Evolutionary conservation across 2,113 vertebrate genomes (phyloP), one percentile per base, ranked within the genome.

Genomic region (Nettapus auritus): DNA sequence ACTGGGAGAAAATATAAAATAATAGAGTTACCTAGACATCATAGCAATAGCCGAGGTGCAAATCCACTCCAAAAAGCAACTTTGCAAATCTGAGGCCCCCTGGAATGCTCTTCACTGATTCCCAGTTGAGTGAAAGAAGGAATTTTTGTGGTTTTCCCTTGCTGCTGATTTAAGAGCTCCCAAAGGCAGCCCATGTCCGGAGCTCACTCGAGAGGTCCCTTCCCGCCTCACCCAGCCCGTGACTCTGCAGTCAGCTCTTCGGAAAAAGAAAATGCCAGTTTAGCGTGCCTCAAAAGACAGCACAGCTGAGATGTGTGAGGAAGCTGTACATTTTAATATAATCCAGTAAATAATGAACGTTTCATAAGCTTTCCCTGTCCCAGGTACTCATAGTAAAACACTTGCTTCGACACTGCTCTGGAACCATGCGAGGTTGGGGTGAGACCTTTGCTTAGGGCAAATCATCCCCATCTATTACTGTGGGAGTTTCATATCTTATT

Each of bases 1-100:
- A 84, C 38, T 31, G 75, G 60, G 77, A 88, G 80, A 91, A 96
- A 95, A 94, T 36, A 68, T 0, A 23, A 86, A 92, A 84, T 88
- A 93, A 92, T 79, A 88, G 74, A 89, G 93, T 83, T 91, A 92
- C 85, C 67, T 83, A 81, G 34, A 21, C 34, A 70, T 63, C 76
- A 36, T 13, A 78, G 69, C 67, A 82, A 86, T 31, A 76, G 48
- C 9, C 69, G 22, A 79, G 88, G 34, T 86, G 34, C 25, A n/a
- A 92, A 62, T 69, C 56, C 62, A 53, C 56, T 86, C n/a, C 36
- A 40, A 57, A 95, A 96, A 93, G 28, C n/a, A 73, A 82, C 76
- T 96, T 88, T 57, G 23, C 23, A 74, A 88, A 88, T 10, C 8
- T 9, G 36, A 52, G 18, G 15, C 44, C 69, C 21, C 76, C 25